Percentiles rank a stretch among this genome's conserved stretches.
Evolutionary conservation across 1,140 invertebrate species (phyloP).

Genomic region (Amphibalanus amphitrite): DNA sequence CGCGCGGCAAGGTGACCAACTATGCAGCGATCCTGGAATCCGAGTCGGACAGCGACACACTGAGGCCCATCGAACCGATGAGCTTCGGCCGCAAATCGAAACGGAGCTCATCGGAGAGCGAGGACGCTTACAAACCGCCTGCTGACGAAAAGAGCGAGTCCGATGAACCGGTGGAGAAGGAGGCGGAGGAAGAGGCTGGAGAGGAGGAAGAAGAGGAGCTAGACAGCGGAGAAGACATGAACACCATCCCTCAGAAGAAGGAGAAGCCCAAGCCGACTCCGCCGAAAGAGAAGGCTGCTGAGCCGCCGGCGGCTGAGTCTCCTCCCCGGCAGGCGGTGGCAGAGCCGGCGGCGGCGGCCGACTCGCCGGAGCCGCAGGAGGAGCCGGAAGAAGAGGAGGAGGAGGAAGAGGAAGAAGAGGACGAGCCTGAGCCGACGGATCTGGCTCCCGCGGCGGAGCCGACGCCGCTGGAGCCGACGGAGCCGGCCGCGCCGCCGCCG

Average conservation of each 20-base stretch:
- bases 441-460: too few species aligned
- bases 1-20: background rate
- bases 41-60: background rate
- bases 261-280: background rate
- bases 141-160: conserved; percentile 9
- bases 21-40: background rate
- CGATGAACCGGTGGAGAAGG: conserved; percentile 9
- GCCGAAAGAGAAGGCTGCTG: too few species aligned
- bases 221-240: conserved; percentile 1
- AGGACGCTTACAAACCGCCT: conserved; percentile 19
- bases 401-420: too few species aligned
- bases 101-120: background rate
- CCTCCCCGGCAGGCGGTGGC: too few species aligned
- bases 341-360: too few species aligned
- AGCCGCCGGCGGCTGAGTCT: background rate
- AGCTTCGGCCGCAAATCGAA: background rate
- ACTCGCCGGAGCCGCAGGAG: too few species aligned
- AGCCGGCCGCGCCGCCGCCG: background rate
- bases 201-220: conserved; percentile 16
- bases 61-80: background rate
- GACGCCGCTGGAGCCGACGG: background rate
- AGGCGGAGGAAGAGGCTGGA: conserved; percentile 15
- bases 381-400: too few species aligned
- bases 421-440: background rate
- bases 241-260: background rate